These are phyloP conservation scores for Bradypus variegatus DNA, from an alignment of 2,797 vertebrate species.

Conservation along the genomic window DNA sequence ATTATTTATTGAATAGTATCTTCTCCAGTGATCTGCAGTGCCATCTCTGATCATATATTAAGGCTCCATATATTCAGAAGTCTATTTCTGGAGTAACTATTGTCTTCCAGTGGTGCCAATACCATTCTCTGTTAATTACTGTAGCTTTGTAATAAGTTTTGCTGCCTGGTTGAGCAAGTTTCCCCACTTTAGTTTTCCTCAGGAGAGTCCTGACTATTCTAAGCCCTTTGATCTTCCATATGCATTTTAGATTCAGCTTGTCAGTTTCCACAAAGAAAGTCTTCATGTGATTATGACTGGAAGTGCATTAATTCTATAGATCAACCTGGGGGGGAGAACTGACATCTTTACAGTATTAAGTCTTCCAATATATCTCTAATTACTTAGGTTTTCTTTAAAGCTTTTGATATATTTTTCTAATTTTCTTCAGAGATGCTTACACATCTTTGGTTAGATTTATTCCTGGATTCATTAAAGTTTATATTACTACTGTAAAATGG, in stretches of 20 bases:
- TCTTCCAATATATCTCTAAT: background rate
- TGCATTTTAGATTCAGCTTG: background rate
- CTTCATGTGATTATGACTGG: background rate
- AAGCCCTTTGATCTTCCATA: background rate
- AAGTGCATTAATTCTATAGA: background rate
- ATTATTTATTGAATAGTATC: background rate
- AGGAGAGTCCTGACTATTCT: background rate
- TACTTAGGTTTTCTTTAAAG: background rate
- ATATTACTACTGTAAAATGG: background rate
- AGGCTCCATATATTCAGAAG: background rate
- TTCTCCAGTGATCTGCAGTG: background rate
- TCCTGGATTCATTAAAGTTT: background rate
- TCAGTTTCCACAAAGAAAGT: background rate
- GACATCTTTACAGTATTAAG: background rate
- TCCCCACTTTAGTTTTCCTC: background rate
- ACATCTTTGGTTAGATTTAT: background rate
- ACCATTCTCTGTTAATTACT: background rate
- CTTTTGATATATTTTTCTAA: background rate
- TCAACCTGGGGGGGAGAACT: background rate
- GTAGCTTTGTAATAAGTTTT: background rate
- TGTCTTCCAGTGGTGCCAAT: background rate
- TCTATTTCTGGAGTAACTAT: background rate
- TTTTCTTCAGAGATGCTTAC: background rate
- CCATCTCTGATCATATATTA: background rate
- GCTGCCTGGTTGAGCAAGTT: background rate